Percentiles rank a stretch among this genome's conserved stretches.
These are phyloP conservation scores for Pantherophis vulpinus DNA, from an alignment of 2,797 vertebrate genomes.

Conservation along the genomic window DNA sequence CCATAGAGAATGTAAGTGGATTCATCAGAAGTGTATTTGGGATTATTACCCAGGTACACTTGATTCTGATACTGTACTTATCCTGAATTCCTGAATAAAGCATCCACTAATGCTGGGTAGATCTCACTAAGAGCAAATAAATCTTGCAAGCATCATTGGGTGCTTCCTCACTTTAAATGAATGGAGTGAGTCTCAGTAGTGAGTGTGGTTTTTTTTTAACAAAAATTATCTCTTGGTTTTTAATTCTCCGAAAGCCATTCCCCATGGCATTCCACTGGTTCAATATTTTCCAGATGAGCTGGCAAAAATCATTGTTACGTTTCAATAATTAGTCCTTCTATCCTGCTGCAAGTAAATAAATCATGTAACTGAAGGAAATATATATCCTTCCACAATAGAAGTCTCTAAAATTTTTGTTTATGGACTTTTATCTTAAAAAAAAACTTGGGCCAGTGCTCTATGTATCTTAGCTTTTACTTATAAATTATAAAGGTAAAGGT, in stretches of 20 bases:
- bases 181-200: background rate
- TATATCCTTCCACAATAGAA: background rate
- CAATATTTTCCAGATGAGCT: background rate
- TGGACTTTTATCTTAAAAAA: background rate
- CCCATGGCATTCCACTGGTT: background rate
- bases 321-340: background rate
- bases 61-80: background rate
- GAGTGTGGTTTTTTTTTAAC: background rate
- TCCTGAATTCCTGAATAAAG: background rate
- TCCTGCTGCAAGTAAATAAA: background rate
- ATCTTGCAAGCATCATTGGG: background rate
- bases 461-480: background rate
- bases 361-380: background rate
- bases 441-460: background rate
- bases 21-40: background rate
- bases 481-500: background rate
- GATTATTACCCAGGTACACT: background rate
- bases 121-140: background rate
- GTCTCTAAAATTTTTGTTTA: background rate
- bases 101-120: background rate
- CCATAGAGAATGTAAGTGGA: background rate
- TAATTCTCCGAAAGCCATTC: background rate
- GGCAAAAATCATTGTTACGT: background rate
- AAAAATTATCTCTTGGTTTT: background rate
- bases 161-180: background rate